Evolutionary conservation across 2,797 vertebrate genomes (phyloP).

Genomic region (Oreochromis grahami): DNA sequence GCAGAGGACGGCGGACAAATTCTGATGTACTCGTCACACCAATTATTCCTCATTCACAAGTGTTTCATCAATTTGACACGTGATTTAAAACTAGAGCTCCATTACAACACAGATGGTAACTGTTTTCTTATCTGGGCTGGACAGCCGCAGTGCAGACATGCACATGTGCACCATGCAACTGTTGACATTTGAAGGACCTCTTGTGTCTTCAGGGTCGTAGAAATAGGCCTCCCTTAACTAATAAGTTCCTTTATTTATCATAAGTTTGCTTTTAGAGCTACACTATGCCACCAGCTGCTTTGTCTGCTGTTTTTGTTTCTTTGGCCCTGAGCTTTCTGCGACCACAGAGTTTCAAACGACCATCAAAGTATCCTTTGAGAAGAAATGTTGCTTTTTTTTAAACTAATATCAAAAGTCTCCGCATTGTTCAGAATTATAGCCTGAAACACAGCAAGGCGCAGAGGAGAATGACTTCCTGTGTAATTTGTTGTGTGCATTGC

Average conservation of each 20-base stretch:
- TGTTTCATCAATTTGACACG: slow-evolving; percentile 60
- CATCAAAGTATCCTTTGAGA: slow-evolving; percentile 2
- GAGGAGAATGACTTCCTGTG: background rate
- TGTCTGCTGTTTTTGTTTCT: background rate
- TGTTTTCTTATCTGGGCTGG: slow-evolving; percentile 20
- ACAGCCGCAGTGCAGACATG: slow-evolving; percentile 17
- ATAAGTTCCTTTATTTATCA: slow-evolving; percentile 6
- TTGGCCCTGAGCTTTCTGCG: slow-evolving; percentile 30
- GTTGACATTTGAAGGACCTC: background rate
- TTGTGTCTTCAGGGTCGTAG: background rate
- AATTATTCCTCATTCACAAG: slow-evolving; percentile 53
- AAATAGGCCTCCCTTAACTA: background rate
- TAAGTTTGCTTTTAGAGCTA: background rate
- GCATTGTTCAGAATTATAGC: slow-evolving; percentile 28
- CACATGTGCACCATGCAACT: background rate
- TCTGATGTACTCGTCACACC: slow-evolving; percentile 53
- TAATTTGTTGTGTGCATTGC: slow-evolving; percentile 30
- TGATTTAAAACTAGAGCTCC: slow-evolving; percentile 30
- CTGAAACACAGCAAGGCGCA: background rate
- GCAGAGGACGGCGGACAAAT: slow-evolving; percentile 34
- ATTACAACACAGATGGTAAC: slow-evolving; percentile 21
- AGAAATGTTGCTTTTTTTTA: slow-evolving; percentile 6
- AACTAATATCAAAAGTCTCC: slow-evolving; percentile 17
- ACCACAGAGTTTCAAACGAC: slow-evolving; percentile 16
- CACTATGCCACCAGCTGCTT: background rate